A percentile compares a stretch with the other conserved stretches of the same genome.
Evolutionary conservation across 2,797 vertebrate genomes (phyloP).

Genomic region (Falco naumanni): DNA sequence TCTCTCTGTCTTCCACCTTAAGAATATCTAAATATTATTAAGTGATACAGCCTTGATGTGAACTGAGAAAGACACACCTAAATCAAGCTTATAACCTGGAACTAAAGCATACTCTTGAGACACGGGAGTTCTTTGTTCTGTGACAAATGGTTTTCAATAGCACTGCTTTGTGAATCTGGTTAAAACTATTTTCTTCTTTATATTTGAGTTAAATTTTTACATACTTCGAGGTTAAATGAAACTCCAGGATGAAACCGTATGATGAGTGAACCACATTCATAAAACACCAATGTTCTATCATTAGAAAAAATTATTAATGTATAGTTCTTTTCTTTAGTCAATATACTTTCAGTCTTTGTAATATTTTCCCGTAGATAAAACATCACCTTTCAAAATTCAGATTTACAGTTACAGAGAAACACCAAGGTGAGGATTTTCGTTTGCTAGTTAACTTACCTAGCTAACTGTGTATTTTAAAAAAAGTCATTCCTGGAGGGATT

Average conservation of each 20-base stretch:
- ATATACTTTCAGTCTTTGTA: background rate
- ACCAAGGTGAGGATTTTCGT: background rate
- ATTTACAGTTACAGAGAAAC: background rate
- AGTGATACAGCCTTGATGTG: background rate
- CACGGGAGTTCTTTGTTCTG: rapidly evolving
- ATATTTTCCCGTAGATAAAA: background rate
- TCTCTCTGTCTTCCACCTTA: background rate
- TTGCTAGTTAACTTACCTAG: background rate
- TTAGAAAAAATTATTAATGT: background rate
- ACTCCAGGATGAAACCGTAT: background rate
- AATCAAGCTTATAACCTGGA: background rate
- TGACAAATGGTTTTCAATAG: background rate
- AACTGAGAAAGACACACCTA: background rate
- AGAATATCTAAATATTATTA: background rate
- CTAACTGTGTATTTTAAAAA: background rate
- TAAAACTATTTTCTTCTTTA: background rate
- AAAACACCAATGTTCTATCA: background rate
- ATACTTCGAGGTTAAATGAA: background rate
- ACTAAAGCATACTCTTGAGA: background rate
- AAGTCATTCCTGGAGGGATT: background rate
- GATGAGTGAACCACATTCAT: background rate
- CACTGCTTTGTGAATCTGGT: background rate
- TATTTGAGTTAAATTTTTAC: background rate
- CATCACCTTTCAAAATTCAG: background rate
- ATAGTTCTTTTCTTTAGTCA: background rate